Percentiles rank a stretch among this genome's conserved stretches.
Conservation (phyloP, 1,140 invertebrate species). For the Diploscapter pachys region DNA sequence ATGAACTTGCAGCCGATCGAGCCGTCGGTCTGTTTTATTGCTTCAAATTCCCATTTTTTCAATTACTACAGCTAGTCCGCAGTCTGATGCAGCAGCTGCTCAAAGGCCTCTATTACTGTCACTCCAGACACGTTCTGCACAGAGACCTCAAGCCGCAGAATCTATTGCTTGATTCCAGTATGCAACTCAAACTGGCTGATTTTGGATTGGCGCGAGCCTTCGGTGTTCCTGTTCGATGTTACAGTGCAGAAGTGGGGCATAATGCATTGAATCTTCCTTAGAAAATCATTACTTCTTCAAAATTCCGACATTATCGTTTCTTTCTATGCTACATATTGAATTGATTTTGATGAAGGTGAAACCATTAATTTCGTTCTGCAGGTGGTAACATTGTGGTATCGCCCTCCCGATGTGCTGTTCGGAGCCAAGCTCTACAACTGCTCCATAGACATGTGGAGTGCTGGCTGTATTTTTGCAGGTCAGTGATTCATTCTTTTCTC, state of each 20-base stretch:
- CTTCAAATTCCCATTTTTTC: neutral
- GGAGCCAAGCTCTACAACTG: slow-evolving; percentile 98
- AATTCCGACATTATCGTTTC: neutral
- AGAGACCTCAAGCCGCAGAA: slow-evolving; percentile 98
- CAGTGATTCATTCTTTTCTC: slow-evolving; percentile 27
- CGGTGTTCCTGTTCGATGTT: slow-evolving; percentile 98
- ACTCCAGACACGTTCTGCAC: slow-evolving; percentile 86
- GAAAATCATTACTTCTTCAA: neutral
- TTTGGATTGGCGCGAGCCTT: slow-evolving; percentile 97
- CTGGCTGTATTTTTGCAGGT: slow-evolving; percentile 98
- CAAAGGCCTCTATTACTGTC: slow-evolving; percentile 93
- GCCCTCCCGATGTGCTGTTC: slow-evolving; percentile 96
- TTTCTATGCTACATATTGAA: neutral
- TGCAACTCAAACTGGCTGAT: slow-evolving; percentile 92
- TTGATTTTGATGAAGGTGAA: neutral
- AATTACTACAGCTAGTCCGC: slow-evolving; percentile 41
- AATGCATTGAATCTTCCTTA: neutral
- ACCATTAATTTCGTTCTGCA: slow-evolving; percentile 37
- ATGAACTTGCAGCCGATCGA: slow-evolving; percentile 92
- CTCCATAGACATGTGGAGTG: slow-evolving; percentile 99
- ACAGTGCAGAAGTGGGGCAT: slow-evolving; percentile 83
- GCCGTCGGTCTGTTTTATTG: slow-evolving; percentile 69
- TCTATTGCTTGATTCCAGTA: slow-evolving; percentile 87
- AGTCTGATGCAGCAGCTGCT: slow-evolving; percentile 80
- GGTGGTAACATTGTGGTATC: slow-evolving; percentile 71